Evolutionary conservation across 2,797 vertebrate species (phyloP), one percentile per base, ranked within the genome.

Genomic region (Danio kyathit): DNA sequence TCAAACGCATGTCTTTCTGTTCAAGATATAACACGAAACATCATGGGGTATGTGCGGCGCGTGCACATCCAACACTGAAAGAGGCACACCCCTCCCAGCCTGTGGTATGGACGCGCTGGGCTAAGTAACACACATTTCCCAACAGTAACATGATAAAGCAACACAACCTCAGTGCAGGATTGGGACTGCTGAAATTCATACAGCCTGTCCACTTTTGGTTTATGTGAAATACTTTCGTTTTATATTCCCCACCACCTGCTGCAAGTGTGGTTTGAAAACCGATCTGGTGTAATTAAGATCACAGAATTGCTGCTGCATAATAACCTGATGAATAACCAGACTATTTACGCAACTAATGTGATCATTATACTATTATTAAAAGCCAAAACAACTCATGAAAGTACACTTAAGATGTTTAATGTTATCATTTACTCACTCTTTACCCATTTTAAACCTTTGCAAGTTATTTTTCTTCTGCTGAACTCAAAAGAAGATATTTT

Each of bases 71-170:
- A 40, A 52, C 17, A 52, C 77, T 21, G 5, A 70, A 51, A 52
- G 29, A 51, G 56, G 46, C 66, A 51, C 60, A 52, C 77, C 48
- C 48, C 57, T 29, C 38, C 48, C 48, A 44, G n/a, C 4, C 59
- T 41, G 16, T 14, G 16, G 16, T 19, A 52, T 41, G 29, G 59
- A 64, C 1, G 5, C 51, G 16, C 60, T 71, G 38, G 19, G 40
- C 77, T 38, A 61, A 54, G 77, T 64, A 63, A 54, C 67, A 80
- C 14, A 29, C 19, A 64, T 64, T 56, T 72, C 67, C 44, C 77
- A 56, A 64, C 17, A 73, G 77, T 80, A 80, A 80, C 19, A 64
- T 64, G 57, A 79, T 71, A 72, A 72, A 72, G 66, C 38, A 43
- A 52, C 57, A 43, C 76, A 52, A 71, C 13, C 76, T 51, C 29